Percentiles rank a stretch among this genome's conserved stretches.
phyloP scores from a whole-genome alignment of 2,113 vertebrate genomes.

The Rhinoderma darwinii region DNA sequence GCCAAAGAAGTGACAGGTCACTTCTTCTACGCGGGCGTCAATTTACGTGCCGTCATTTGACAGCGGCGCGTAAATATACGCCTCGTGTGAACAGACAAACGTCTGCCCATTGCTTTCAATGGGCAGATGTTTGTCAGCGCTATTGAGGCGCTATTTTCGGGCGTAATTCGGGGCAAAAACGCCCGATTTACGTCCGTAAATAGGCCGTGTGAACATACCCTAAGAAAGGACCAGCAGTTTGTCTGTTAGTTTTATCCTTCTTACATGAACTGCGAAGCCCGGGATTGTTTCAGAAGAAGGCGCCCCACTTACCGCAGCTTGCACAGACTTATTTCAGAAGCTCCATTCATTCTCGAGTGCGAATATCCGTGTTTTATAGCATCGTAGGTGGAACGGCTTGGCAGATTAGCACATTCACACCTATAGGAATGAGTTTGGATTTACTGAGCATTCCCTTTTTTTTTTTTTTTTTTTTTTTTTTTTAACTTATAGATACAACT shows the following conservation, averaged over 20 bases:
- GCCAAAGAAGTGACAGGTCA: too few species aligned
- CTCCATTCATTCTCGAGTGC: not conserved
- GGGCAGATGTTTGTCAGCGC: too few species aligned
- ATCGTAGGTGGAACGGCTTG: constrained; percentile 1
- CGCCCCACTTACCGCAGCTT: constrained; percentile 28
- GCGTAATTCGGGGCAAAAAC: too few species aligned
- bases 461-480: too few species aligned
- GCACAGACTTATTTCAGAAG: constrained; percentile 19
- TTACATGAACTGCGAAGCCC: not conserved
- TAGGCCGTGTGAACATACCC: too few species aligned
- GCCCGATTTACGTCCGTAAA: too few species aligned
- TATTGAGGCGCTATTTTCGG: too few species aligned
- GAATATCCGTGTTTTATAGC: constrained; percentile 15
- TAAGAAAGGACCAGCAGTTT: not conserved
- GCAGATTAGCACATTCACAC: constrained; percentile 27
- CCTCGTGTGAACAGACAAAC: too few species aligned
- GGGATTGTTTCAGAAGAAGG: not conserved
- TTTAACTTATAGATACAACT: not conserved
- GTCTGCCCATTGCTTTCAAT: too few species aligned
- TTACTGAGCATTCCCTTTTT: not conserved
- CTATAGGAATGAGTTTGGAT: not conserved
- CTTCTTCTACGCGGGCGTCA: too few species aligned
- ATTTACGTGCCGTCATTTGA: too few species aligned
- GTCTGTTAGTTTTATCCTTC: not conserved
- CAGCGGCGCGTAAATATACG: too few species aligned